These are phyloP conservation scores for Dromococcyx pavoninus DNA, from an alignment of 2,797 vertebrate genomes.

Conservation along the genomic window DNA sequence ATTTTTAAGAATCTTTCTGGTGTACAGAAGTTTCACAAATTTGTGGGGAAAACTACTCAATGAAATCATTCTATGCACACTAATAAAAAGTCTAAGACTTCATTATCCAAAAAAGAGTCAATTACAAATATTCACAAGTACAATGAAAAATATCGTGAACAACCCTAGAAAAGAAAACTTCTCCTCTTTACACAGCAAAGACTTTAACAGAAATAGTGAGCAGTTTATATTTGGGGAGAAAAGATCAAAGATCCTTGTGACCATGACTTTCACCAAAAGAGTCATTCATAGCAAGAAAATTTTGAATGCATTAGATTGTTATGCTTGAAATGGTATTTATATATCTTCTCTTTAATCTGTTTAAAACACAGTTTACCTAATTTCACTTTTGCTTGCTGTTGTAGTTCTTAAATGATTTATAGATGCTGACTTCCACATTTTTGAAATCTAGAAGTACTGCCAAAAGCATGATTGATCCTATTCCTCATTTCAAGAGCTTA, in stretches of 20 bases:
- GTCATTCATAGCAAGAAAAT: not conserved
- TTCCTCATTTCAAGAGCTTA: slow-evolving; percentile 45
- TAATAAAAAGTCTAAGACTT: not conserved
- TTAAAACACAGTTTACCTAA: slow-evolving; percentile 15
- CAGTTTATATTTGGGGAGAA: not conserved
- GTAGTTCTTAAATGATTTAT: slow-evolving; percentile 43
- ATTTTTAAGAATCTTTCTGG: not conserved
- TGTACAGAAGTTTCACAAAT: not conserved
- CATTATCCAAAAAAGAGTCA: not conserved
- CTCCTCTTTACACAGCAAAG: not conserved
- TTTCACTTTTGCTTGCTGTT: slow-evolving; percentile 45
- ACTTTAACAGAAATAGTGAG: not conserved
- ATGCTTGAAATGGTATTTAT: not conserved
- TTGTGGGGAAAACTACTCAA: not conserved
- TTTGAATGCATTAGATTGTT: not conserved
- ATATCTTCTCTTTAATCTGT: not conserved
- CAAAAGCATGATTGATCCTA: slow-evolving; percentile 6
- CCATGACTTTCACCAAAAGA: not conserved
- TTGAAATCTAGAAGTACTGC: slow-evolving; percentile 14
- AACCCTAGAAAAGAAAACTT: not conserved
- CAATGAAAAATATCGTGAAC: not conserved
- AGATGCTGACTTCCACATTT: not conserved
- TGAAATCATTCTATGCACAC: not conserved
- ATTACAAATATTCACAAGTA: not conserved
- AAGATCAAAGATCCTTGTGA: not conserved